Evolutionary conservation across 1,140 invertebrate genomes (phyloP), one percentile per base, ranked within the genome.

Genomic region (Bombus terrestris): DNA sequence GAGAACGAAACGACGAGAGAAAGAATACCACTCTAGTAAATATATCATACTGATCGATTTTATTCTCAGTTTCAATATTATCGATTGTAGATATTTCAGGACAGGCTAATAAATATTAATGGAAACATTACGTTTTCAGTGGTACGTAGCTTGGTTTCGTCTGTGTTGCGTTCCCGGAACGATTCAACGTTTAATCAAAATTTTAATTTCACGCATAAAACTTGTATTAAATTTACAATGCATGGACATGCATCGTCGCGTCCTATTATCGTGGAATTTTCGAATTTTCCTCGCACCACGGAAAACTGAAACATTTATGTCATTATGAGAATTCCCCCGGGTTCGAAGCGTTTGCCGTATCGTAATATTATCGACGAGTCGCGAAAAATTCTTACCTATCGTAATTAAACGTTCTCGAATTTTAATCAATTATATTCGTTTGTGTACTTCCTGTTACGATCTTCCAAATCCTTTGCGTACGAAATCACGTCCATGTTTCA

Each of bases 191-290:
- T 77, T 69, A 68, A 83, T 83, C 81, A 41, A 77, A 77, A 83
- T 83, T 83, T 69, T 47, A 83, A 77, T 77, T 77, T 68, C 81
- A 64, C 41, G 62, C 35, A 53, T 76, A 43, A 68, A 77, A 77
- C 64, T 69, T 43, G 32, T 25, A 64, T 69, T 47, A 62, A 64
- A 77, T 41, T 77, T 57, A 18, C 81, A 68, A 69, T 77, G 74
- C 25, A 83, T 53, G 59, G 59, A 10, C 59, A 43, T n/a, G 62
- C 62, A 32, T 28, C 62, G 32, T 69, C 53, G 64, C 22, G 28
- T 77, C 15, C 13, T 69, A 68, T 53, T 57, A 57, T 35, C 39
- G 22, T 4, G 35, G 53, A 68, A 68, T 76, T 57, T 57, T 69
- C 62, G 15, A 83, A 83, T 83, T 53, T 69, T 68, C 81, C 37